Base-by-base conservation (phyloP, 2,888 invertebrate species). In the Baronia brevicornis region DNA sequence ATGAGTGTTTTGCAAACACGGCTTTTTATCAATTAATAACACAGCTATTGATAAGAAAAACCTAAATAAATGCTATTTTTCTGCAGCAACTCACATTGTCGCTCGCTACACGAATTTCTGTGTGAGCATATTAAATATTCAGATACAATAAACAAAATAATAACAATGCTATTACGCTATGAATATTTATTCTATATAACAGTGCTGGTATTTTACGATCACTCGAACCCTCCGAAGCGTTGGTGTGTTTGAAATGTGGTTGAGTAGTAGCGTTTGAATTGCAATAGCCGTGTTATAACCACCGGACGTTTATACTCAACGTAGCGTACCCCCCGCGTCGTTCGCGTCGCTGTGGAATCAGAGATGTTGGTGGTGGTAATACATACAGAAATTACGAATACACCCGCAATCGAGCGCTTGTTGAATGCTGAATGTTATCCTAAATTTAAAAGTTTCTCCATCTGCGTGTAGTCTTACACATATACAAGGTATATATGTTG, bases 241-340 rank as follows among this genome's bases (percentile, higher is more conserved):
- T 35, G 35, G 22, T 36, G 42, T 21, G 38, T 44, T 43, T 31
- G 38, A 39, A 30, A 28, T 38, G 27, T 27, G 33, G 36, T 39
- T 35, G 38, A 43, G 38, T 44, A 36, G 37, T 28, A 28, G 28
- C 27, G 38, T 27, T 54, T 49, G 51, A 55, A 48, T 56, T 55
- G 48, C 52, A 57, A 60, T 58, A 55, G 57, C 49, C 51, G 45
- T 56, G 55, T 51, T 54, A 57, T 65, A 57, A 65, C 66, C 60
- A 65, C 61, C 55, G 60, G 50, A 62, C 62, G 70, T 73, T 73
- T 78, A 73, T 73, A 72, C 74, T 71, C 66, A 65, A 60, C 57
- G 48, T 52, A 47, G 60, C 58, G 52, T 63, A 61, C 79, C 78
- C 74, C 78, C 75, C 79, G 74, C 79, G 69, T 67, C 54, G 78